Conservation (phyloP, 2,888 invertebrate species). For the Nemotelus pantherinus region DNA sequence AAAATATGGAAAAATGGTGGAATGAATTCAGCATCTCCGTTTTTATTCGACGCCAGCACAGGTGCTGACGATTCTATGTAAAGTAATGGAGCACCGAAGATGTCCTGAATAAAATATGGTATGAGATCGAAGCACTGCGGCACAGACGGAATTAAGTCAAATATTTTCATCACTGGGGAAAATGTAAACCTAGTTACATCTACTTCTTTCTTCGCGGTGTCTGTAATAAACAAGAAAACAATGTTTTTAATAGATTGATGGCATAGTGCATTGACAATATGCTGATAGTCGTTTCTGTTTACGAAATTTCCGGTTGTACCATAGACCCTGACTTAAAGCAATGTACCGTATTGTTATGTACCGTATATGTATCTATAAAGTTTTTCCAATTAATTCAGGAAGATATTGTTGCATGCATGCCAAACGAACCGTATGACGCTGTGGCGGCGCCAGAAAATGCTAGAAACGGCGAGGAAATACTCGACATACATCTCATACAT, state of each 20-base stretch:
- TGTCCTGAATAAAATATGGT: neutral
- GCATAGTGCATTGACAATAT: neutral
- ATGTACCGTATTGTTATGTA: too few relatives aligned
- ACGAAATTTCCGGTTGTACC: too few relatives aligned
- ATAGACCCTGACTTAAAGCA: too few relatives aligned
- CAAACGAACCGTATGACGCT: too few relatives aligned
- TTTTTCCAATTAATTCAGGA: too few relatives aligned
- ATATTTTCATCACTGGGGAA: neutral
- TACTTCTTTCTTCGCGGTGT: neutral
- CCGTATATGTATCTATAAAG: too few relatives aligned
- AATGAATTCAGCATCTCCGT: neutral
- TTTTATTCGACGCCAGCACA: neutral
- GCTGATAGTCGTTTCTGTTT: too few relatives aligned
- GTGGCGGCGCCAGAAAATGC: too few relatives aligned
- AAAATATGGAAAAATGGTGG: constrained; percentile 19
- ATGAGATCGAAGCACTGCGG: neutral
- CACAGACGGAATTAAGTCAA: too few relatives aligned
- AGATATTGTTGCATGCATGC: too few relatives aligned
- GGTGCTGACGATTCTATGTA: neutral
- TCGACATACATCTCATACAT: too few relatives aligned
- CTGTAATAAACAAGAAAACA: neutral
- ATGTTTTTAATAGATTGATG: neutral
- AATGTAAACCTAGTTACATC: neutral
- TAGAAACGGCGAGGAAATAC: too few relatives aligned
- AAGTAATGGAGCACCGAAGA: neutral